Evolutionary conservation across 1,140 invertebrate genomes (phyloP).

Genomic region (Berghia stephanieae): DNA sequence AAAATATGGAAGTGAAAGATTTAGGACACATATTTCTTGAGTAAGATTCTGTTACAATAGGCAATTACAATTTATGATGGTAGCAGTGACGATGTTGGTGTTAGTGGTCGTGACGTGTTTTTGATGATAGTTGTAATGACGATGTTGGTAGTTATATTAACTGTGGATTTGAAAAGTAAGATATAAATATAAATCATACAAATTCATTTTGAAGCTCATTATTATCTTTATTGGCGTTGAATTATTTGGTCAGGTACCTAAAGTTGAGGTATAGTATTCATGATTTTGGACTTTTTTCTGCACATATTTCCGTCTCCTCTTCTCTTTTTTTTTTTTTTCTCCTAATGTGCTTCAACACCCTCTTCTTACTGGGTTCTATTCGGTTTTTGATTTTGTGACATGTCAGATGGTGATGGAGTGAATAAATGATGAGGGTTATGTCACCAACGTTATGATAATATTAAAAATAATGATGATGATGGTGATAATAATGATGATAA

Average conservation of each 20-base stretch:
- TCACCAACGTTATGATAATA: neutral
- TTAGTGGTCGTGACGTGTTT: neutral
- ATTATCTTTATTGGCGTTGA: neutral
- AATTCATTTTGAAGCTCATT: neutral
- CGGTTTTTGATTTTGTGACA: neutral
- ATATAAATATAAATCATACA: neutral
- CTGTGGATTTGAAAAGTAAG: neutral
- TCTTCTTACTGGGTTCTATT: neutral
- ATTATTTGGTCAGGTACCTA: neutral
- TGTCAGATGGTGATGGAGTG: too few species aligned
- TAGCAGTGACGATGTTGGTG: too few species aligned
- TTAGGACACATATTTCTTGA: too few species aligned
- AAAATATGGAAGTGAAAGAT: too few species aligned
- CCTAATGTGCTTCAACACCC: too few species aligned
- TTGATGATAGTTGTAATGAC: neutral
- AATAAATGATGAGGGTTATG: neutral
- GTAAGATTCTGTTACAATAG: too few species aligned
- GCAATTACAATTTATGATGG: too few species aligned
- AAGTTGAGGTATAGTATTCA: neutral
- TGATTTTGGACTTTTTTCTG: neutral
- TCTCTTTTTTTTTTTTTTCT: neutral
- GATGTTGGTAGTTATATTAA: neutral
- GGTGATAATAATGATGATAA: neutral
- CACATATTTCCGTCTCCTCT: neutral
- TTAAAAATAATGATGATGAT: neutral